These are phyloP conservation scores for Goniozus legneri DNA, from an alignment of 1,140 invertebrate species.

Conservation along the genomic window DNA sequence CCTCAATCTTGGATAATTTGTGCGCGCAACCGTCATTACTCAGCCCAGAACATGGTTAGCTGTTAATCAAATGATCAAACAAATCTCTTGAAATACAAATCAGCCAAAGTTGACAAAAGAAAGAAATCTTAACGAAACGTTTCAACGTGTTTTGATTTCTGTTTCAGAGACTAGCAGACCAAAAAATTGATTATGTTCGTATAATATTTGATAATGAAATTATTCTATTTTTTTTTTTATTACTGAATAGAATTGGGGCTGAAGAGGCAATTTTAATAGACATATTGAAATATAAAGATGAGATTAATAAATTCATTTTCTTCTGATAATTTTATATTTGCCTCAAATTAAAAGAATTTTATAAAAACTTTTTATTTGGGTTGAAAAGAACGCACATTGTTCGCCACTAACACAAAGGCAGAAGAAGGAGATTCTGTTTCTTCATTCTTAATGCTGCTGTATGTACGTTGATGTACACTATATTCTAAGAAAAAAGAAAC, in stretches of 20 bases:
- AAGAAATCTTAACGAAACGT: conserved; percentile 38
- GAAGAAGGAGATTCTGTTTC: conserved; percentile 9
- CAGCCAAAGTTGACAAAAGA: conserved; percentile 20
- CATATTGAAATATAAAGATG: not conserved
- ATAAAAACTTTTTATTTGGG: too few species aligned
- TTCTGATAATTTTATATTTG: too few species aligned
- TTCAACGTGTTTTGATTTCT: conserved; percentile 53
- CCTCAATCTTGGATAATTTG: conserved; percentile 53
- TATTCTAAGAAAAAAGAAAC: not conserved
- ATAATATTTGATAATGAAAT: not conserved
- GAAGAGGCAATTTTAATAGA: too few species aligned
- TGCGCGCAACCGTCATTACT: conserved; percentile 49
- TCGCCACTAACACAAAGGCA: conserved; percentile 1
- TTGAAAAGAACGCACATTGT: too few species aligned
- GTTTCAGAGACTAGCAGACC: conserved; percentile 53
- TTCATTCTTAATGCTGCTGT: conserved; percentile 7
- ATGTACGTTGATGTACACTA: not conserved
- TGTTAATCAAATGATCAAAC: conserved; percentile 35
- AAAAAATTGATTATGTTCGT: conserved; percentile 39
- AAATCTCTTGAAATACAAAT: conserved; percentile 28
- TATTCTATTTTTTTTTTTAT: conserved; percentile 16
- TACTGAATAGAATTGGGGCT: too few species aligned
- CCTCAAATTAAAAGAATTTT: too few species aligned
- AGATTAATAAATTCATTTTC: too few species aligned
- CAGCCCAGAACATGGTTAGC: conserved; percentile 52